Evolutionary conservation across 2,888 invertebrate genomes (phyloP).

Genomic region (Lochmaea crataegi): DNA sequence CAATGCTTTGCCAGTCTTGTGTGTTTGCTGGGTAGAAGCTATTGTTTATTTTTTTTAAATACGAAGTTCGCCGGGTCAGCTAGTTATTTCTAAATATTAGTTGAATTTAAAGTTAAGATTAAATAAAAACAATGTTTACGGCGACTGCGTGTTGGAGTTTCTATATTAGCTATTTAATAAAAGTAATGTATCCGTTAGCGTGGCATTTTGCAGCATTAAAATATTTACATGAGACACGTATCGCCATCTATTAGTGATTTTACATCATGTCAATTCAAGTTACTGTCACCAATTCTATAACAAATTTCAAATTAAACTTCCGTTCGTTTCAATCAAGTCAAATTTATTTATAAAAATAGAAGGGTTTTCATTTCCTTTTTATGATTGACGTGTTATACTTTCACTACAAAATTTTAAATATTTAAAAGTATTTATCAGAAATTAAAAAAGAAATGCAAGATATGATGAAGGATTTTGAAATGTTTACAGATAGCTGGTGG

Average conservation of each 20-base stretch:
- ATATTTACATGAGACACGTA: neutral
- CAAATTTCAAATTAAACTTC: slow-evolving; percentile 42
- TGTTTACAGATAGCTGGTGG: slow-evolving; percentile 66
- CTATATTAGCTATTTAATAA: too few relatives aligned
- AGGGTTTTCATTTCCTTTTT: slow-evolving; percentile 6
- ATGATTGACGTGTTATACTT: neutral
- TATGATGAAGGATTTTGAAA: slow-evolving; percentile 52
- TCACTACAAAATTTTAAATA: neutral
- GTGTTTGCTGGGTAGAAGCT: too few relatives aligned
- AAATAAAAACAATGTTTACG: neutral
- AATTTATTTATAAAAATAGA: slow-evolving; percentile 21
- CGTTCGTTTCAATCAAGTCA: slow-evolving; percentile 48
- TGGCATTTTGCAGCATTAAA: neutral
- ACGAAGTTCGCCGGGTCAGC: too few relatives aligned
- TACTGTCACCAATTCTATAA: slow-evolving; percentile 4
- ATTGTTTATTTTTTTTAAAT: too few relatives aligned
- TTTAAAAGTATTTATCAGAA: neutral
- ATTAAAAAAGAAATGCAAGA: slow-evolving; percentile 35
- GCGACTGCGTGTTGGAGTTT: too few relatives aligned
- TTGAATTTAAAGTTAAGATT: neutral
- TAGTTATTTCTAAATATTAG: neutral
- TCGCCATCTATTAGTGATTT: neutral
- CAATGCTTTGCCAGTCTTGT: too few relatives aligned
- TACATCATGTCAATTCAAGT: neutral
- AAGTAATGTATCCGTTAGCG: neutral